Evolutionary conservation across 2,888 invertebrate genomes (phyloP).

Genomic region (Philopedon plagiatum): DNA sequence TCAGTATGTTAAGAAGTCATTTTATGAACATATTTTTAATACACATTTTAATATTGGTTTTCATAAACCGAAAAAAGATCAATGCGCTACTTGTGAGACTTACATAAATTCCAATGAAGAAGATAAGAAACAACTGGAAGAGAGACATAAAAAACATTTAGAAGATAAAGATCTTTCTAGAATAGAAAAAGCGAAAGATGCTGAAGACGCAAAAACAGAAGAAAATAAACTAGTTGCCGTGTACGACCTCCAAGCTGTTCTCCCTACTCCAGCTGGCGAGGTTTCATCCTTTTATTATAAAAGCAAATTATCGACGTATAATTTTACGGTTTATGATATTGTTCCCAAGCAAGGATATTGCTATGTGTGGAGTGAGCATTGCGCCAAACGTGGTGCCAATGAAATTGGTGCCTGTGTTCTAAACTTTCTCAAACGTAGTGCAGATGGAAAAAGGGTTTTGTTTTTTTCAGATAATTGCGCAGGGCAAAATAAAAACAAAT

Average conservation of each 20-base stretch:
- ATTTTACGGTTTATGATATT: background rate
- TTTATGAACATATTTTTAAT: background rate
- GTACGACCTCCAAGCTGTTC: background rate
- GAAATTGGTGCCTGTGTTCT: too few species aligned
- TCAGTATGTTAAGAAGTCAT: background rate
- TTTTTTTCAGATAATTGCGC: conserved; percentile 55
- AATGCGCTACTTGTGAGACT: background rate
- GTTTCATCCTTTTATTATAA: background rate
- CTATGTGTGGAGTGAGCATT: background rate
- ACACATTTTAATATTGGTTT: background rate
- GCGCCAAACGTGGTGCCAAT: background rate
- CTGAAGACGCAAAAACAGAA: background rate
- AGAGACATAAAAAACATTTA: background rate
- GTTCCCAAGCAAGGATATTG: background rate
- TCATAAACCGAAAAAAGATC: background rate
- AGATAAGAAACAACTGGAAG: background rate
- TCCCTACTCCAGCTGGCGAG: background rate
- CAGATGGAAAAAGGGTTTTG: too few species aligned
- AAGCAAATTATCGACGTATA: too few species aligned
- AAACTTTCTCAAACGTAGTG: too few species aligned
- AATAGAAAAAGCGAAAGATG: background rate
- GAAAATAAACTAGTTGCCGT: background rate
- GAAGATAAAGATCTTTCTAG: background rate
- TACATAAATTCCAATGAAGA: background rate
- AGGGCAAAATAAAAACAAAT: conserved; percentile 57